Conservation (phyloP, 2,888 invertebrate genomes). For the Ommatoiulus sabulosus region DNA sequence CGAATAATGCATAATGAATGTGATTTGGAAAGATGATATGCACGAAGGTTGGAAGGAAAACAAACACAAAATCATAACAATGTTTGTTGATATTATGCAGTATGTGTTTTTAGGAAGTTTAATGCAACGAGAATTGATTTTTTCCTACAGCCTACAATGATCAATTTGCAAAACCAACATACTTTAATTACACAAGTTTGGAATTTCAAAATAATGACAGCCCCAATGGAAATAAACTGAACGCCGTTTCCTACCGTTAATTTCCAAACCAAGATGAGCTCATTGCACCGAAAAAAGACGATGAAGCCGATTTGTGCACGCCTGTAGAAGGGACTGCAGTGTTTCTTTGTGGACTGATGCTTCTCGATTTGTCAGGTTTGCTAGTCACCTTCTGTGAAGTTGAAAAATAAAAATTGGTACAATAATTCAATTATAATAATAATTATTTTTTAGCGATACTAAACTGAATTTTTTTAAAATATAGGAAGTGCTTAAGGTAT, state of each 20-base stretch:
- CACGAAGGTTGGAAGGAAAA: not conserved
- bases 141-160: not conserved
- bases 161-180: not conserved
- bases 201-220: not conserved
- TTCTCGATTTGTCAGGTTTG: constrained; percentile 50
- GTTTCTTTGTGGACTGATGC: constrained; percentile 52
- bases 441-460: too few relatives aligned
- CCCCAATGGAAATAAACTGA: not conserved
- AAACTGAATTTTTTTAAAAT: too few relatives aligned
- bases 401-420: not conserved
- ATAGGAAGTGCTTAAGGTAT: too few relatives aligned
- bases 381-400: constrained; percentile 23
- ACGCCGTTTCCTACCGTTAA: not conserved
- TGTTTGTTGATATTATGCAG: not conserved
- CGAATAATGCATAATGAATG: not conserved
- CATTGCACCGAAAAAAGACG: constrained; percentile 58
- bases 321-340: constrained; percentile 29
- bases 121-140: not conserved
- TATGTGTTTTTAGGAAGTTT: not conserved
- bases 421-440: too few relatives aligned
- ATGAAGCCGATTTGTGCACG: constrained; percentile 55
- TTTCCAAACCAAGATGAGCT: constrained; percentile 58
- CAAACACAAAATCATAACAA: not conserved
- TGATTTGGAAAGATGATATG: not conserved
- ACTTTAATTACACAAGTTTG: not conserved